Base-by-base conservation (phyloP, 2,113 vertebrate species). In the Crotalus viridis region DNA sequence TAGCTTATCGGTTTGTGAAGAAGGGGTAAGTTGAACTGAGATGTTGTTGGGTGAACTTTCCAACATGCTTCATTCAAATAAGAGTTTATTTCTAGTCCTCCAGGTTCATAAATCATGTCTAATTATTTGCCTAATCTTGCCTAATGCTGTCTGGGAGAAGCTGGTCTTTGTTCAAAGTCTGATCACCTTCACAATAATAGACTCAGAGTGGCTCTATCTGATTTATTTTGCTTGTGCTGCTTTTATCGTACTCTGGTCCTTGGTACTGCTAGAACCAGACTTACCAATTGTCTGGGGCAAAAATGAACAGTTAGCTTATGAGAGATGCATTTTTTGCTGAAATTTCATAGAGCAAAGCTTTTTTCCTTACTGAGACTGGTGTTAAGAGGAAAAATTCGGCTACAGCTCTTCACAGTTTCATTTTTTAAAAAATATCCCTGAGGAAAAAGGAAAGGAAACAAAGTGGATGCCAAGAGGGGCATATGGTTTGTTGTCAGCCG, bases 1-100 rank as follows among this genome's bases (percentile, higher is more conserved):
- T 99, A 90, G 99, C 99, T 0, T 99, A 99, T 96, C 98, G 99
- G 94, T 99, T 99, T 92, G 97, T 99, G 95, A 99, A 98, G 96
- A 99, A 99, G 93, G 99, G 99, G 99, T 99, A 97, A 95, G 98
- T 97, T 54, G 92, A 19, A n/a, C 91, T 91, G 0, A 55, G 90
- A 55, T 0, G 5, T 8, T 61, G 28, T 13, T 12, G 55, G 8
- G 89, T 93, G 88, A 69, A 92, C 74, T 87, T n/a, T 15, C 87
- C 0, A 81, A 15, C 17, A 24, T 21, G 0, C 17, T 55, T n/a
- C n/a, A 12, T 21, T 52, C 1, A 90, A 15, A 81, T 43, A 9
- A 0, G 33, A 74, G 10, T 0, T 10, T 69, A 26, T 28, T 94
- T 33, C 48, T 52, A 19, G 33, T 15, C 26, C 43, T 61, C 46